Percentiles rank a stretch among this genome's conserved stretches.
These are phyloP conservation scores for Nematolebias whitei DNA, from an alignment of 2,113 vertebrate species.

Conservation along the genomic window DNA sequence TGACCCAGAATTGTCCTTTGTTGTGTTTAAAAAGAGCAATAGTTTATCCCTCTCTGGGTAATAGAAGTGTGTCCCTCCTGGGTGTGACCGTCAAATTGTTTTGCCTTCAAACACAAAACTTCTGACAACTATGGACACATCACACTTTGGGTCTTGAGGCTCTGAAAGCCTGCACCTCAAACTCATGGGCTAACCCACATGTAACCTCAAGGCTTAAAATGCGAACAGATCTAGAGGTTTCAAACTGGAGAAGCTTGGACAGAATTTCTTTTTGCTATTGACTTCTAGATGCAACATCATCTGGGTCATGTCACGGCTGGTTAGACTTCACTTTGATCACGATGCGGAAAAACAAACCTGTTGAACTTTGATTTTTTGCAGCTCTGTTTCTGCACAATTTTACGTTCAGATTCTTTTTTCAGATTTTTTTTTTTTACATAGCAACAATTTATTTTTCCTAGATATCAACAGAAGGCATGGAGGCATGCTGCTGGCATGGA, in stretches of 20 bases:
- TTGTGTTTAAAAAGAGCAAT: no score
- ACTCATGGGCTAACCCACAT: background rate
- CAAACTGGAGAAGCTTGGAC: background rate
- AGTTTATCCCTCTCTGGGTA: background rate
- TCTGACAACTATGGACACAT: background rate
- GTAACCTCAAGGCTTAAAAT: background rate
- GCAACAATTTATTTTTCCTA: no score
- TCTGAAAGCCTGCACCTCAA: background rate
- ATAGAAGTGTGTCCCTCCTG: background rate
- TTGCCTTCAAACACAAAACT: no score
- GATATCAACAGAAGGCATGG: no score
- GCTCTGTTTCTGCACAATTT: background rate
- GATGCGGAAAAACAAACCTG: background rate
- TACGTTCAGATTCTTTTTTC: background rate
- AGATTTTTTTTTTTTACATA: no score
- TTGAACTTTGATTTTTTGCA: background rate
- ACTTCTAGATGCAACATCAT: conserved; percentile 1
- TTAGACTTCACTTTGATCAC: background rate
- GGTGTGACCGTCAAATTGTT: background rate
- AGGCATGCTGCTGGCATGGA: no score
- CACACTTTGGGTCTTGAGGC: background rate
- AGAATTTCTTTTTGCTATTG: background rate
- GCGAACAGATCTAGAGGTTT: background rate
- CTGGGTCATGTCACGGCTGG: background rate
- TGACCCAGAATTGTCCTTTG: no score